Evolutionary conservation across 1,140 invertebrate genomes (phyloP).

Genomic region (Musca domestica): DNA sequence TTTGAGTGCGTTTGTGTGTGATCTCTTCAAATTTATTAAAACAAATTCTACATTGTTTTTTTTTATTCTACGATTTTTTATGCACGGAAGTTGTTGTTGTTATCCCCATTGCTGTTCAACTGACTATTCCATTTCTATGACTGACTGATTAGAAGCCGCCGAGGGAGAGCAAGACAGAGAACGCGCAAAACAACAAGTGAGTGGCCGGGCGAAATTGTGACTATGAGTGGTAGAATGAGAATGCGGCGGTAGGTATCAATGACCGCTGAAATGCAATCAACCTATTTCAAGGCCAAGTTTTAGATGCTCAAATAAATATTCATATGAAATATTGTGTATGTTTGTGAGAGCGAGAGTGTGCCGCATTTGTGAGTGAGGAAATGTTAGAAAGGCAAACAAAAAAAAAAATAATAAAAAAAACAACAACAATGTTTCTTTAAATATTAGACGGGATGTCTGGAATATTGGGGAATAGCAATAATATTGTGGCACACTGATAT

Average conservation of each 20-base stretch:
- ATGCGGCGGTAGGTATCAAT: slow-evolving; percentile 22
- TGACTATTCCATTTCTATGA: background rate
- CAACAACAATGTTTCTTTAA: too few species aligned
- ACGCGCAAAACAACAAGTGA: background rate
- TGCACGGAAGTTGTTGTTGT: background rate
- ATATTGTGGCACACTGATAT: too few species aligned
- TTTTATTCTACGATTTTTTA: slow-evolving; percentile 14
- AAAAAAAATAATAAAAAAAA: too few species aligned
- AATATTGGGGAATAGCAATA: too few species aligned
- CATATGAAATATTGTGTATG: too few species aligned
- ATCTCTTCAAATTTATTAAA: background rate
- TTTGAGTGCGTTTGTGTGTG: background rate
- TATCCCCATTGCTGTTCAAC: too few species aligned
- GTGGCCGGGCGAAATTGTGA: background rate
- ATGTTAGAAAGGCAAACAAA: too few species aligned
- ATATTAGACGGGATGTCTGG: too few species aligned
- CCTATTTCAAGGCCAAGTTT: slow-evolving; percentile 50
- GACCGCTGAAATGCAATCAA: slow-evolving; percentile 51
- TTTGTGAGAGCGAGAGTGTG: too few species aligned
- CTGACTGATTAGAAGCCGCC: background rate
- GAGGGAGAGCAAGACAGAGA: background rate
- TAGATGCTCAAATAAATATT: background rate
- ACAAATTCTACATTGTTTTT: background rate
- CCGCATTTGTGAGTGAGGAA: too few species aligned
- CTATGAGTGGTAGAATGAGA: background rate